Evolutionary conservation across 2,888 invertebrate species (phyloP), one percentile per base, ranked within the genome.

Genomic region (Lamellibrachia columna): DNA sequence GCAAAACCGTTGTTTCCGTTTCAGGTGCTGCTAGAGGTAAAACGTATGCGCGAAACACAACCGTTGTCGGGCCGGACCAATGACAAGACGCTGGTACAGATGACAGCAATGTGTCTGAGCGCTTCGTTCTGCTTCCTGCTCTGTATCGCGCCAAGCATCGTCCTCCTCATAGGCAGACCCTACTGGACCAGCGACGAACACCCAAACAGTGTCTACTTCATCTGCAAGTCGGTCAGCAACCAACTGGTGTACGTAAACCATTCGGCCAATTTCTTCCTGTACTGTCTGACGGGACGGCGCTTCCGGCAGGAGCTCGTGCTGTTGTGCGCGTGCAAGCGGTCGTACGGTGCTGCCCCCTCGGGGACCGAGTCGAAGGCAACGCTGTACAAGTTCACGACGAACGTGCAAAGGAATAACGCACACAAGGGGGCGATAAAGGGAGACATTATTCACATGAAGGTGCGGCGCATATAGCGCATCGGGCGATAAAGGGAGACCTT

Each of bases 191-290:
- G 40, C 53, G 40, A 40, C 22, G 40, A 90, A 4, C 90, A 92
- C 40, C 52, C 75, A n/a, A 93, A 93, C 55, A 40, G 53, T 53
- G 75, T 93, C 55, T 94, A 94, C 92, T 90, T 92, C 92, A 92
- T 94, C 40, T 93, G 93, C 90, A 94, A 94, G 90, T 92, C 94
- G 40, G 92, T 94, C 75, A 94, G 93, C 93, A 94, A 94, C 93
- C 94, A 94, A 75, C 93, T 94, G 15, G 92, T 92, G n/a, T 93
- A 92, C 90, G 93, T 94, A 60, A 94, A 94, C 90, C 94, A 94
- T 90, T 93, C 94, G 53, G 93, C 93, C 90, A 94, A 94, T 92
- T 94, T 94, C 92, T 93, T 94, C 75, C 93, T 94, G 53, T 94
- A 94, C 92, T 94, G 94, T 90, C 90, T 94, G 52, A 94, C 94